Percentiles rank a stretch among this genome's conserved stretches.
Evolutionary conservation across 2,888 invertebrate genomes (phyloP).

Genomic region (Stegana nigrithorax): DNA sequence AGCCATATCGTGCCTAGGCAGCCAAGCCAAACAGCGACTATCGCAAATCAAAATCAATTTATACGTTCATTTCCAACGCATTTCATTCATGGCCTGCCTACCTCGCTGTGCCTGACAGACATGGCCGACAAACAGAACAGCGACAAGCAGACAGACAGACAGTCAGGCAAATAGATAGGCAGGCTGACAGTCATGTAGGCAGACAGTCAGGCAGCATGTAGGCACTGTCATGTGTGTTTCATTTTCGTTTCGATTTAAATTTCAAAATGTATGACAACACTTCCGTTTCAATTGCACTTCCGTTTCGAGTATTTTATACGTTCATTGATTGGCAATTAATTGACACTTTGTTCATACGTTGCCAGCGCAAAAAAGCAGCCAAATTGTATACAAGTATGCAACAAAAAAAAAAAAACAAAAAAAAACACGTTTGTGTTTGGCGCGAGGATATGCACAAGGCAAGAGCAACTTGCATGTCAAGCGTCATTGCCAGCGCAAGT

Average conservation of each 20-base stretch:
- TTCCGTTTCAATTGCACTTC: slow-evolving; percentile 20
- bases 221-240: background rate
- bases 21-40: background rate
- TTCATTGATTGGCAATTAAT: slow-evolving; percentile 28
- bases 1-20: no score
- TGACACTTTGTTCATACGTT: slow-evolving; percentile 16
- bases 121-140: background rate
- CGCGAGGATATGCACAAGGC: background rate
- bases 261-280: slow-evolving; percentile 18
- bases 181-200: background rate
- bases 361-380: background rate
- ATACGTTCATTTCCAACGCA: background rate
- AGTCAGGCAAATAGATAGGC: background rate
- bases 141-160: background rate
- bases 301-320: background rate
- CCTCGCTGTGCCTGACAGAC: background rate
- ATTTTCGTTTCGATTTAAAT: slow-evolving; percentile 4
- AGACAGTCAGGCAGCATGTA: background rate
- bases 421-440: background rate
- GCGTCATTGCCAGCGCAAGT: background rate
- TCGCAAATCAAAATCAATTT: slow-evolving; percentile 1
- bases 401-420: background rate
- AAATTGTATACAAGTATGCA: background rate
- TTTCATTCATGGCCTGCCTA: no score
- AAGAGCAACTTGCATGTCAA: slow-evolving; percentile 3